Base-by-base conservation (phyloP, 2,888 invertebrate genomes). In the Resseliella maxima region DNA sequence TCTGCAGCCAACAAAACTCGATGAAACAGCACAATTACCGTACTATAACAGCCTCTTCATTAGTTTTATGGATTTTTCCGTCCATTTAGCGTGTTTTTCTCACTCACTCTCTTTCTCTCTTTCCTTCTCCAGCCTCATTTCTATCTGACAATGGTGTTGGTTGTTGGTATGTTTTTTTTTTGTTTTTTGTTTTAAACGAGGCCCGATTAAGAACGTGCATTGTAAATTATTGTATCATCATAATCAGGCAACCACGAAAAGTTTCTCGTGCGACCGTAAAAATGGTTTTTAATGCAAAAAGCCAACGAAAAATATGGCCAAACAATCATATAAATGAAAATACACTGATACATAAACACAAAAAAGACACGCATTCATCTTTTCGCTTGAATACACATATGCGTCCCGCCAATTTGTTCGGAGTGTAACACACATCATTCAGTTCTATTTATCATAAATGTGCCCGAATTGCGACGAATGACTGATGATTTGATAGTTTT, bases 401-500 rank as follows among this genome's bases (percentile, higher is more conserved):
- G 59, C 10, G 59, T 24, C 24, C n/a, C n/a, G n/a, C n/a, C 46
- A 50, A 50, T 50, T 50, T 50, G 46, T 18, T 6, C 18, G 8
- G 18, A 15, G 46, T 24, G 24, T 59, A 15, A 24, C n/a, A 15
- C 2, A n/a, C n/a, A 59, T 59, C 72, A 72, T 72, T 72, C 35
- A 3, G 36, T 31, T 72, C n/a, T 21, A 35, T 72, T 72, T 72
- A 72, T 72, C 36, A 72, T 72, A 72, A 72, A 72, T 72, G 72
- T 72, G 72, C 72, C 35, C 72, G 6, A 41, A 41, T 41, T 72
- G 6, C 35, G 15, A 10, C 21, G 35, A 72, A 72, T 35, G 72
- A 72, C 72, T 72, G 72, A 72, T 72, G 72, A 72, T 72, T 64
- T 31, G 64, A 72, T 72, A 72, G 72, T 72, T 72, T 72, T 72